Evolutionary conservation across 2,113 vertebrate genomes (phyloP).

Genomic region (Australoheros scitulus): DNA sequence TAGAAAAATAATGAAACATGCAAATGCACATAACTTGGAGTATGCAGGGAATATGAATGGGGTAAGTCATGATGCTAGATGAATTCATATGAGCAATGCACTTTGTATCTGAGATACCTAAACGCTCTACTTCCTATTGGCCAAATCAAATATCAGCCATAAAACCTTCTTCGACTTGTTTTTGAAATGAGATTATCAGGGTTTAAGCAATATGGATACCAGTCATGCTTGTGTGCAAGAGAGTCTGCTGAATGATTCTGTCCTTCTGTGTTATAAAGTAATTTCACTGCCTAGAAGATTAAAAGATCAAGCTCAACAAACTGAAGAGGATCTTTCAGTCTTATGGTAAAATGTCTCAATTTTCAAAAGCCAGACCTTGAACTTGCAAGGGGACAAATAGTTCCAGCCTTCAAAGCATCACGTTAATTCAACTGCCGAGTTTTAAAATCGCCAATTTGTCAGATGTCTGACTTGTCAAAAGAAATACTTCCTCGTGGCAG

Average conservation of each 20-base stretch:
- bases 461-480: constrained; percentile 65
- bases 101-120: constrained; percentile 18
- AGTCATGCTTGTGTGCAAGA: constrained; percentile 7
- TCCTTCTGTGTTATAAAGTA: constrained; percentile 39
- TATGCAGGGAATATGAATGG: constrained; percentile 43
- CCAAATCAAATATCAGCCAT: neutral
- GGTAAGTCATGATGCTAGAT: constrained; percentile 56
- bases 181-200: neutral
- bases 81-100: constrained; percentile 30
- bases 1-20: constrained; percentile 70
- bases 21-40: constrained; percentile 52
- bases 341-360: constrained; percentile 69
- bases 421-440: constrained; percentile 57
- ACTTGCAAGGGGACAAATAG: constrained; percentile 71
- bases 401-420: constrained; percentile 62
- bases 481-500: constrained; percentile 59
- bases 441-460: constrained; percentile 73
- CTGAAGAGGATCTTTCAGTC: constrained; percentile 71
- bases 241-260: neutral
- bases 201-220: neutral
- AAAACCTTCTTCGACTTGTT: neutral
- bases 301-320: constrained; percentile 68
- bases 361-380: constrained; percentile 74
- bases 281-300: constrained; percentile 47
- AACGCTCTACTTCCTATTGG: neutral